Evolutionary conservation across 2,888 invertebrate species (phyloP).

Genomic region (Pheosia gnoma): DNA sequence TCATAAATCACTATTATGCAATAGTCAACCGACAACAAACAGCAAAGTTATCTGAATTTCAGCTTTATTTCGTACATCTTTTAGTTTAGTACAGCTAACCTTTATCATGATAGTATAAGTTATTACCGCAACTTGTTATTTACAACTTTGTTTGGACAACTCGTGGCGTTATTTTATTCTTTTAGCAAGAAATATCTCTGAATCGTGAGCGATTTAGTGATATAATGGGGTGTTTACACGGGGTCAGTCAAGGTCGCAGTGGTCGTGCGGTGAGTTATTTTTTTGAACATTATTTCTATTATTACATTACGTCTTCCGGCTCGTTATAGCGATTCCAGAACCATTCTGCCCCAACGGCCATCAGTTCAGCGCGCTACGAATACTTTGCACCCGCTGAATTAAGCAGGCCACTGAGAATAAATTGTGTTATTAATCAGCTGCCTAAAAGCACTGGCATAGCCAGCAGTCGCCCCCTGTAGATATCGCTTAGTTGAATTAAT

Average conservation of each 20-base stretch:
- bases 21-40: background rate
- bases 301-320: no score
- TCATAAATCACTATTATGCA: conserved; percentile 1
- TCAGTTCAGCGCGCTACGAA: no score
- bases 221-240: background rate
- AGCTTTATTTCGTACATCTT: background rate
- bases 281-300: no score
- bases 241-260: background rate
- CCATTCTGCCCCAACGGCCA: no score
- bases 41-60: background rate
- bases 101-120: background rate
- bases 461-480: background rate
- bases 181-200: conserved; percentile 1
- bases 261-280: no score
- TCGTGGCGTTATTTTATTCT: background rate
- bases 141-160: background rate
- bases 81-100: background rate
- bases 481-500: no score
- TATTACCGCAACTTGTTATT: conserved; percentile 2
- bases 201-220: background rate
- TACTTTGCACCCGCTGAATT: no score
- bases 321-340: no score
- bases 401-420: background rate
- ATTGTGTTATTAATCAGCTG: conserved; percentile 1
- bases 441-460: background rate